Evolutionary conservation across 2,888 invertebrate genomes (phyloP), one percentile per base, ranked within the genome.

Genomic region (Anorthoa munda): DNA sequence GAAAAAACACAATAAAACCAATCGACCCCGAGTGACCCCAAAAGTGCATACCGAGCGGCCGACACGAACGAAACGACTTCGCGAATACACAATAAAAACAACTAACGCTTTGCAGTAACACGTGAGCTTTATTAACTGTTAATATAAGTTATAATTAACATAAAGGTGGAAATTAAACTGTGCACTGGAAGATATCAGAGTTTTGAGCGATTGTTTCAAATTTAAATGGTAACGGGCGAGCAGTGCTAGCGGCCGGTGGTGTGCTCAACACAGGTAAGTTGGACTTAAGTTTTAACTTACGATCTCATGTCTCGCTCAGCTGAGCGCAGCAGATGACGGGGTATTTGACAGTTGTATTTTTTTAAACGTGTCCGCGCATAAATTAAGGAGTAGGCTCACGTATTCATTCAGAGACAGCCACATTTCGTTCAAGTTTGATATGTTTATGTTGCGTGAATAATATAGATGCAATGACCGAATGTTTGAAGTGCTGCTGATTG

Each of bases 1-100:
- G 87, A 87, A 86, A 89, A 89, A 89, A 86, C 64, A 90, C 87
- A 88, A 86, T 87, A 89, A 87, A 89, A 90, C 88, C 86, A 84
- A 88, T 90, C 92, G 94, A 94, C 94, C 94, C 93, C 92, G 91
- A 92, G 94, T 94, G 94, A 95, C 94, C 94, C 92, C 92, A 89
- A 88, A 87, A 92, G 93, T 92, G 92, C 93, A 92, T 88, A 89
- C 92, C 93, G 94, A 92, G 92, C 93, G 92, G 90, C 89, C 90
- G 88, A 89, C 91, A 91, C 94, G 92, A 94, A 95, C 95, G 95
- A 95, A 93, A 94, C 94, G 94, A 94, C 90, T 89, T 88, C 91
- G 92, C 94, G 90, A 91, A 91, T 86, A 88, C 64, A 75, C 88
- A 87, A 85, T 87, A 85, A 84, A 85, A 79, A 87, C 81, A 86